Conservation (phyloP, 2,797 vertebrate genomes). For the Hylomyscus alleni region DNA sequence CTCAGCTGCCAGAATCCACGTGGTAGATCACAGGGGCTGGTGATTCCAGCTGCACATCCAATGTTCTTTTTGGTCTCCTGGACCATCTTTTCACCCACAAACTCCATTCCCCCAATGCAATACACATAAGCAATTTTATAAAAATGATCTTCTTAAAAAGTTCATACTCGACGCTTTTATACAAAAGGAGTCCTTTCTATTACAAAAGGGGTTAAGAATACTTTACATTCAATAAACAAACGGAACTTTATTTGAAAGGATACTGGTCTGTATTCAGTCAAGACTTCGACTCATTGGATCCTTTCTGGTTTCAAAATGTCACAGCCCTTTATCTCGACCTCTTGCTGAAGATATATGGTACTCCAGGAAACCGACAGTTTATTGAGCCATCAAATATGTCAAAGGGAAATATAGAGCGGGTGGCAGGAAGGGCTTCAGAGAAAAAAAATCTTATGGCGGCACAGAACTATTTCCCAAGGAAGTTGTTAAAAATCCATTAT, state of each 20-base stretch:
- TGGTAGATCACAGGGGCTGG: not conserved
- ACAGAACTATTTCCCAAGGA: slow-evolving; percentile 73
- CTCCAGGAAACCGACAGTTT: not conserved
- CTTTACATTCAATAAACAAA: not conserved
- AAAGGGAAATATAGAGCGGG: slow-evolving; percentile 52
- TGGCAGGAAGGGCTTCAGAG: slow-evolving; percentile 27
- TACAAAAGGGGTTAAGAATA: not conserved
- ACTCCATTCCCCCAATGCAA: not conserved
- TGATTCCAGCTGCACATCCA: no score
- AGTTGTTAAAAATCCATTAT: slow-evolving; percentile 72
- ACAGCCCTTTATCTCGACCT: not conserved
- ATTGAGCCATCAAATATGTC: slow-evolving; percentile 34
- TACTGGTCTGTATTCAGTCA: rapidly evolving
- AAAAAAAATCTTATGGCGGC: slow-evolving; percentile 54
- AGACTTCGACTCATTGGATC: rapidly evolving
- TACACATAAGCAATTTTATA: not conserved
- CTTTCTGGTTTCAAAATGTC: not conserved
- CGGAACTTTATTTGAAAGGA: not conserved
- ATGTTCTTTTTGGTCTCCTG: not conserved
- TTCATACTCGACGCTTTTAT: not conserved
- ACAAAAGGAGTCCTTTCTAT: not conserved
- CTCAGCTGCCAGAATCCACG: not conserved
- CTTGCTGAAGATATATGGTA: not conserved
- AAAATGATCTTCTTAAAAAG: not conserved
- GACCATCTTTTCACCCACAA: not conserved